Evolutionary conservation across 2,888 invertebrate genomes (phyloP).

Genomic region (Ectemnius continuus): DNA sequence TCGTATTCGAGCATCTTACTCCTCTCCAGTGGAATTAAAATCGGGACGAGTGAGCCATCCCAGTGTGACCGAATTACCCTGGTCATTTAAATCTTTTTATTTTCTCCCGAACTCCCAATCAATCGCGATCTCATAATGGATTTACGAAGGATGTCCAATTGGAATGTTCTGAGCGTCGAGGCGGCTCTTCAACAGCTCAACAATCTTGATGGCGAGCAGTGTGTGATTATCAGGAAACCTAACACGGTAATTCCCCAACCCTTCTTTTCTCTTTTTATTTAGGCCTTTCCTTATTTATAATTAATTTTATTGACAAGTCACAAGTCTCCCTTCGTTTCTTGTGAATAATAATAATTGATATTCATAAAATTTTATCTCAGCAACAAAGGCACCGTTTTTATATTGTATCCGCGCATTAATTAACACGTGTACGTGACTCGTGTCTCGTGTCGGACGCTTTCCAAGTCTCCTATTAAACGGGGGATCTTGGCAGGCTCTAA

Average conservation of each 20-base stretch:
- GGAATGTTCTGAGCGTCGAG: slow-evolving; percentile 77
- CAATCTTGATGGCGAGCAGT: slow-evolving; percentile 64
- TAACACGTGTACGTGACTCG: slow-evolving; percentile 30
- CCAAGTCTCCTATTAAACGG: slow-evolving; percentile 29
- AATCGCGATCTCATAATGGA: slow-evolving; percentile 63
- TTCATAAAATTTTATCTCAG: neutral
- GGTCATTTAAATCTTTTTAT: slow-evolving; percentile 5
- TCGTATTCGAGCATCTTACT: no score
- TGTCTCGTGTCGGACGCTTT: slow-evolving; percentile 42
- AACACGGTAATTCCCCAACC: slow-evolving; percentile 66
- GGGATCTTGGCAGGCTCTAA: slow-evolving; percentile 25
- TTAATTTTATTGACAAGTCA: slow-evolving; percentile 69
- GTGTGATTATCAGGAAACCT: slow-evolving; percentile 61
- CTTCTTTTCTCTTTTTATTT: neutral
- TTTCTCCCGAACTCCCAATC: slow-evolving; percentile 17
- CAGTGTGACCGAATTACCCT: no score
- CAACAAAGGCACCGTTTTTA: neutral
- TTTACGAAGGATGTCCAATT: slow-evolving; percentile 76
- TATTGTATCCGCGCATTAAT: neutral
- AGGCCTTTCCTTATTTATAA: slow-evolving; percentile 73
- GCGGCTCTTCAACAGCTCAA: slow-evolving; percentile 74
- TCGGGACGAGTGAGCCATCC: no score
- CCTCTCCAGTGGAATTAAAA: no score
- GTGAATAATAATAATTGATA: no score
- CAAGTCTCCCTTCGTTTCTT: neutral